A percentile compares a stretch with the other conserved stretches of the same genome.
These are phyloP conservation scores for Palythoa heliodiscus DNA, from an alignment of 92 coral and sea anemone genomes.

Conservation along the genomic window DNA sequence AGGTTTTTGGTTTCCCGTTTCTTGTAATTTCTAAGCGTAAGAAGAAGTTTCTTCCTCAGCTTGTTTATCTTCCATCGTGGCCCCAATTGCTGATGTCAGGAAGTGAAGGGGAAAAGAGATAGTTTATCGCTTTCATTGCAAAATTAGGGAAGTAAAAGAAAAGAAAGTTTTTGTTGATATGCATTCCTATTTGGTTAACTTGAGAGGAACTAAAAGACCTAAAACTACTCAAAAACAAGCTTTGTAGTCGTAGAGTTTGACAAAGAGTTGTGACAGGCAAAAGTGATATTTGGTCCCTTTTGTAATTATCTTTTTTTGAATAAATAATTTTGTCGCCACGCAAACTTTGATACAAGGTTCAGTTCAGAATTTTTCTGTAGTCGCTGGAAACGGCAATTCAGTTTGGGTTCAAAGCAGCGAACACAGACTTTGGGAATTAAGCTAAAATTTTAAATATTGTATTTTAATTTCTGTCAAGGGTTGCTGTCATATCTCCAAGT, in stretches of 20 bases:
- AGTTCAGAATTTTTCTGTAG: conserved; percentile 5
- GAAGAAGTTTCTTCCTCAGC: conserved; percentile 35
- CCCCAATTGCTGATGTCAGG: conserved; percentile 41
- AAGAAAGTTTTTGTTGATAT: conserved; percentile 18
- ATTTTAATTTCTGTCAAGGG: conserved; percentile 28
- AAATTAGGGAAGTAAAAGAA: conserved; percentile 20
- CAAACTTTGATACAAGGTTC: neutral
- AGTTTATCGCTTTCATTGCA: conserved; percentile 20
- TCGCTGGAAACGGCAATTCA: neutral
- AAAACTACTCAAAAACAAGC: neutral
- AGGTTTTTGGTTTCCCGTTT: conserved; percentile 60
- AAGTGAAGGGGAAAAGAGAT: conserved; percentile 32
- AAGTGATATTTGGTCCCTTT: neutral
- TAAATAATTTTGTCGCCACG: neutral
- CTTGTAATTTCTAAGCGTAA: conserved; percentile 43
- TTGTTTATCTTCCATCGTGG: conserved; percentile 25
- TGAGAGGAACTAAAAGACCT: neutral
- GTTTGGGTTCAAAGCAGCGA: neutral
- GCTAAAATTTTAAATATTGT: conserved; percentile 25
- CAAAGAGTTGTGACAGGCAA: neutral
- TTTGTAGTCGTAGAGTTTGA: conserved; percentile 22
- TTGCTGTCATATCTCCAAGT: conserved; percentile 39
- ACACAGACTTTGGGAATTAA: neutral
- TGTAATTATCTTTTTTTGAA: conserved; percentile 15
- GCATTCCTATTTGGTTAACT: conserved; percentile 25